These are phyloP conservation scores for Pyrocoelia pectoralis DNA, from an alignment of 2,888 invertebrate species.

Conservation along the genomic window DNA sequence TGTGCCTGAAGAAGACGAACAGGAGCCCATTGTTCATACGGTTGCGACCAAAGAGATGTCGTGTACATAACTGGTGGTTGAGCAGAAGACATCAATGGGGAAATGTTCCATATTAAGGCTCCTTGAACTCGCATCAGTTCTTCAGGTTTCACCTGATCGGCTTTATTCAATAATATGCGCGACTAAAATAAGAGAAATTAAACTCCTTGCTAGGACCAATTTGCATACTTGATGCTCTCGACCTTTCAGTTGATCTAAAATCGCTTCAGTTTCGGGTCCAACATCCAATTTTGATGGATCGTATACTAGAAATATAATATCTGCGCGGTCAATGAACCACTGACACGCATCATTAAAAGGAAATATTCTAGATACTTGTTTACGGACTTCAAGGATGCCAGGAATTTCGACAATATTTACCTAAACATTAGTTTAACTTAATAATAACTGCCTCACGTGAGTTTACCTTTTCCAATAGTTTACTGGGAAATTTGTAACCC, in stretches of 20 bases:
- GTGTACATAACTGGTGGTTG: constrained; percentile 95
- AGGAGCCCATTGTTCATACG: constrained; percentile 83
- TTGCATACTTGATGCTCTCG: constrained; percentile 86
- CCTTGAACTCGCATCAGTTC: constrained; percentile 94
- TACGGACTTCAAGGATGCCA: constrained; percentile 92
- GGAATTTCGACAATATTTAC: constrained; percentile 96
- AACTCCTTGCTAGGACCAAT: too few species aligned
- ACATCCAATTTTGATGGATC: constrained; percentile 96
- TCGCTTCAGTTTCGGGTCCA: constrained; percentile 93
- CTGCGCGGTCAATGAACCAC: constrained; percentile 97
- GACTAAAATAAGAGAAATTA: constrained; percentile 64
- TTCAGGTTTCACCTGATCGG: constrained; percentile 90
- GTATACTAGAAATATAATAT: constrained; percentile 93
- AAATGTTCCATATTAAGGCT: constrained; percentile 95
- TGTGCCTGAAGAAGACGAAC: constrained; percentile 84
- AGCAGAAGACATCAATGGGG: constrained; percentile 93
- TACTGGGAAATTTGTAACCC: constrained; percentile 81
- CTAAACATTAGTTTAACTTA: constrained; percentile 60
- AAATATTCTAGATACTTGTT: constrained; percentile 91
- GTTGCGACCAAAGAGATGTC: constrained; percentile 86
- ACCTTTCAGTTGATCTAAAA: constrained; percentile 93
- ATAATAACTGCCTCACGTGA: neutral
- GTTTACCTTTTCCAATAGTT: constrained; percentile 86
- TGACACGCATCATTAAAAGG: constrained; percentile 96
- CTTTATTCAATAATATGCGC: constrained; percentile 93